Evolutionary conservation across 2,113 vertebrate species (phyloP), one percentile per base, ranked within the genome.

Genomic region (Cacatua alba): DNA sequence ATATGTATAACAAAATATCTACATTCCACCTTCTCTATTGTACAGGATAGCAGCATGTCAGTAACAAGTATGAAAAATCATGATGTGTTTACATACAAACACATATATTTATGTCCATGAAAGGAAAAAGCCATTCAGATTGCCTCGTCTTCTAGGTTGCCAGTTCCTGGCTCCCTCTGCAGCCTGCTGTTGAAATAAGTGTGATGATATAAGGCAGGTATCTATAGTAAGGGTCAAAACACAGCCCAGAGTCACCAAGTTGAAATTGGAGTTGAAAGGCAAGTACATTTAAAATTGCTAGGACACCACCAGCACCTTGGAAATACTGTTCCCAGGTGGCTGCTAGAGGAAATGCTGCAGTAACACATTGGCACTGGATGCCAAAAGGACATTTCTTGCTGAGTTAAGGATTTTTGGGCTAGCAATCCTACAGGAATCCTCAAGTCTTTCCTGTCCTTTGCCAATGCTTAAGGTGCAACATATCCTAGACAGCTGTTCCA

Each of bases 331-430:
- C 28, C 39, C 13, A 26, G 44, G 21, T 37, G 53, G 15, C 15
- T 79, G 39, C 51, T 44, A 6, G 55, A 26, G 57, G 39, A 71
- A 48, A 55, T 25, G 69, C 39, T 59, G 14, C 33, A 52, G 19
- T 14, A 41, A 68, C 2, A 1, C 1, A 0, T 13, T 48, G 31
- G 31, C 12, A 19, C 15, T 43, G 4, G 5, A 57, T 63, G 28
- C 29, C 37, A 52, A 31, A 88, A 29, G 14, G 29, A 41, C 3
- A 8, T 43, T 44, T 62, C 79, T 67, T 79, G 44, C 6, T 3
- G 18, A 51, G 53, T 4, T 5, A 26, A 82, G 37, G 59, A 26
- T 52, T 82, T 76, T 17, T 13, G 87, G 31, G 39, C 28, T n/a
- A 17, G 20, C 7, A 13, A 18, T 46, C 9, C 55, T 26, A 12